Evolutionary conservation across 2,797 vertebrate genomes (phyloP).

Genomic region (Lacerta agilis): DNA sequence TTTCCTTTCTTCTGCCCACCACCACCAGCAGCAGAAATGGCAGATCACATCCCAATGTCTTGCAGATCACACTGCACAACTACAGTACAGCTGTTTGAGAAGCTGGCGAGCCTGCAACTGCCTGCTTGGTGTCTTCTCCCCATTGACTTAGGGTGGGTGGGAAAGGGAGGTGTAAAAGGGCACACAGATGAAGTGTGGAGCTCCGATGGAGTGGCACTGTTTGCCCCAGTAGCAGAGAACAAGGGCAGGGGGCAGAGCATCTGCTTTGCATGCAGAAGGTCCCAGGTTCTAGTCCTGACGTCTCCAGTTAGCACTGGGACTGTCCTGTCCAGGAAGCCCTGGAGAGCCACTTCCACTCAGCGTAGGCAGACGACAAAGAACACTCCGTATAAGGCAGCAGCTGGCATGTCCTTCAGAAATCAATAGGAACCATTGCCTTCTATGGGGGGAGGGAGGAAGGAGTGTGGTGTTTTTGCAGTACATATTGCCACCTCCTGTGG

Average conservation of each 20-base stretch:
- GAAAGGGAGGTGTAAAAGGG: not conserved
- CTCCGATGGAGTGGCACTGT: not conserved
- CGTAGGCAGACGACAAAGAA: no score
- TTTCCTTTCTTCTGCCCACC: no score
- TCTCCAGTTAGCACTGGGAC: no score
- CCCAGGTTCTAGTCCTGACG: no score
- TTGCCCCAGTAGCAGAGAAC: not conserved
- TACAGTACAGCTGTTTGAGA: not conserved
- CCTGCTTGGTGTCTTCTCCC: not conserved
- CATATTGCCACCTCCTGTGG: not conserved
- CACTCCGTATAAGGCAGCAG: no score
- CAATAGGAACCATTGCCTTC: not conserved
- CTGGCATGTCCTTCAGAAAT: no score
- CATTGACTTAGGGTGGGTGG: not conserved
- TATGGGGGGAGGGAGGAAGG: not conserved
- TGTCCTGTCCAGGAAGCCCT: no score
- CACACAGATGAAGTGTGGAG: not conserved
- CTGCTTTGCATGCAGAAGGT: no score
- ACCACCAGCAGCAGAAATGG: no score
- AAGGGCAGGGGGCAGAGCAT: no score
- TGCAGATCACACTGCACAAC: not conserved
- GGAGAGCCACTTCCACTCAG: no score
- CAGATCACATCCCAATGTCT: not conserved
- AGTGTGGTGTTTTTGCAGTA: not conserved
- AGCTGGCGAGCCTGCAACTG: not conserved